Base-by-base conservation (phyloP, 1,140 invertebrate genomes). In the Pogonomyrmex barbatus region DNA sequence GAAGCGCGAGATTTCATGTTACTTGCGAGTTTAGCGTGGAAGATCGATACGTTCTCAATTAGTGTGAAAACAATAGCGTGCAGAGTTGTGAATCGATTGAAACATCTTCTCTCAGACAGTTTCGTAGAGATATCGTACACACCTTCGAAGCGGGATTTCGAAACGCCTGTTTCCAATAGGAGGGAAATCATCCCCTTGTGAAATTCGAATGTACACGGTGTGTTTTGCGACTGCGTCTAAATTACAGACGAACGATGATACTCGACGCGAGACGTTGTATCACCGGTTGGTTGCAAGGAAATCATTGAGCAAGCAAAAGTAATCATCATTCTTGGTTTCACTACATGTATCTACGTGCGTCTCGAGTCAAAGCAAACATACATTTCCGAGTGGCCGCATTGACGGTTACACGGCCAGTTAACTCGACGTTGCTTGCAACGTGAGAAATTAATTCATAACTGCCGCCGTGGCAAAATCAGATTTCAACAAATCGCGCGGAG, bases 291-390 rank as follows among this genome's bases (percentile, higher is more conserved):
- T 77, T 86, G 83, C 88, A 84, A 89, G 77, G 82, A 83, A 83
- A n/a, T 78, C 39, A 86, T 88, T 84, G 89, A 82, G 88, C 88
- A 81, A 87, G 89, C 63, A 81, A 90, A 81, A 90, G 75, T 85
- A 85, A 90, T 90, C 86, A 89, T 90, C 85, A 88, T 87, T 88
- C 78, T 65, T 42, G 70, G 50, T 67, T 85, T 82, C 24, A 68
- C 60, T 71, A 39, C 62, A 78, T 14, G 14, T 54, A 65, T 70
- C 47, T 45, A 50, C 45, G 56, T 36, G 42, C 24, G 12, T 39
- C 30, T 52, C 39, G 14, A 36, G 65, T 85, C 56, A 24, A 62
- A 75, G 54, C 63, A 47, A 75, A 67, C 12, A 68, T 30, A 50
- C 75, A 87, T 76, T 90, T 54, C 10, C n/a, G 1, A 60, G 39